Conservation (phyloP, 2,113 vertebrate genomes). For the Lepus timidus region DNA sequence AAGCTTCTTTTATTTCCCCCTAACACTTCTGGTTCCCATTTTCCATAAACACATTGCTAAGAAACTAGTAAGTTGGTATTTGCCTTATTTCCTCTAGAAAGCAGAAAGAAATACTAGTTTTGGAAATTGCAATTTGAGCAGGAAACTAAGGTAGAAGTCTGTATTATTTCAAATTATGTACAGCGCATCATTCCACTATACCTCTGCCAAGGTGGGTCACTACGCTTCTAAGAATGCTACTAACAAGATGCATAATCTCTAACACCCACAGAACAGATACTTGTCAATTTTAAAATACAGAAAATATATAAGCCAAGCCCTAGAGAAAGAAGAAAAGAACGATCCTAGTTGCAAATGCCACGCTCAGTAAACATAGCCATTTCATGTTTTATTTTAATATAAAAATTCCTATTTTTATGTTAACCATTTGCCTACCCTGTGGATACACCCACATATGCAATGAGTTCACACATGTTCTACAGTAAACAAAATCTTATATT, state of each 20-base stretch:
- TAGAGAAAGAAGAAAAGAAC: constrained; percentile 27
- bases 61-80: not conserved
- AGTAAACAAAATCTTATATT: not conserved
- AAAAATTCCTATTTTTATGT: constrained; percentile 44
- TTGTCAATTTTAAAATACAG: constrained; percentile 60
- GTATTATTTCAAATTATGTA: constrained; percentile 27
- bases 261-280: constrained; percentile 36
- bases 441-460: not conserved
- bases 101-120: not conserved
- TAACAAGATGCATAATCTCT: constrained; percentile 60
- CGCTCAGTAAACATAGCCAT: not conserved
- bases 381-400: constrained; percentile 51
- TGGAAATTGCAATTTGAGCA: not conserved
- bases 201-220: not conserved
- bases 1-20: constrained; percentile 9
- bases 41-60: constrained; percentile 12
- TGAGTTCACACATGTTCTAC: not conserved
- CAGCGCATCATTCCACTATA: not conserved
- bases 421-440: not conserved
- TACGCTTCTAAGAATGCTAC: constrained; percentile 57
- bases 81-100: not conserved
- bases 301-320: constrained; percentile 46
- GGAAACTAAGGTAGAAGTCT: not conserved
- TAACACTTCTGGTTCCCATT: constrained; percentile 1
- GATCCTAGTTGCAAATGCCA: not conserved